These are phyloP conservation scores for Tonatia bakeri DNA, from an alignment of 2,113 vertebrate genomes.

Conservation along the genomic window DNA sequence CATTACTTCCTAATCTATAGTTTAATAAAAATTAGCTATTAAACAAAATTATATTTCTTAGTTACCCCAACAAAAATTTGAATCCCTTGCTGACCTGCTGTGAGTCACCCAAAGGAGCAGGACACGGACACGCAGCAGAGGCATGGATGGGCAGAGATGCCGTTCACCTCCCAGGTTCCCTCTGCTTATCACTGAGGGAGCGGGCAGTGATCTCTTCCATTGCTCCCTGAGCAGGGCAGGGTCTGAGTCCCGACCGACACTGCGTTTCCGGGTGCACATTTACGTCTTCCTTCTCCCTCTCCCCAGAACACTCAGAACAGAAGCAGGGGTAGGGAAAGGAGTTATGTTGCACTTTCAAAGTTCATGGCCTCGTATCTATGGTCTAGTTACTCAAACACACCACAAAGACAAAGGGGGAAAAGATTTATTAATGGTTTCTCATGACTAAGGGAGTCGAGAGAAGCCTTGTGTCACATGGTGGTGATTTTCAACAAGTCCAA, in stretches of 20 bases:
- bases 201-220: neutral
- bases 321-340: neutral
- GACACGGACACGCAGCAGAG: neutral
- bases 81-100: neutral
- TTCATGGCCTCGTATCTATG: neutral
- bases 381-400: neutral
- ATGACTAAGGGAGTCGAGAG: neutral
- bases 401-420: neutral
- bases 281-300: neutral
- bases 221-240: neutral
- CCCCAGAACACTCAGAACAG: neutral
- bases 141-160: neutral
- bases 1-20: neutral
- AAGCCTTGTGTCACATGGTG: neutral
- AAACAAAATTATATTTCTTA: neutral
- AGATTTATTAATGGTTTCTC: neutral
- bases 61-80: neutral
- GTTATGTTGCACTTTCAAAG: neutral
- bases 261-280: neutral
- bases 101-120: neutral
- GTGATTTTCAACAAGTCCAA: neutral
- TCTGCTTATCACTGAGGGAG: neutral
- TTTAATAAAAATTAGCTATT: neutral
- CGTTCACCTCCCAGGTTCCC: neutral
- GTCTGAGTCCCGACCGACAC: neutral